Evolutionary conservation across 1,140 invertebrate genomes (phyloP).

Genomic region (Aporrectodea caliginosa): DNA sequence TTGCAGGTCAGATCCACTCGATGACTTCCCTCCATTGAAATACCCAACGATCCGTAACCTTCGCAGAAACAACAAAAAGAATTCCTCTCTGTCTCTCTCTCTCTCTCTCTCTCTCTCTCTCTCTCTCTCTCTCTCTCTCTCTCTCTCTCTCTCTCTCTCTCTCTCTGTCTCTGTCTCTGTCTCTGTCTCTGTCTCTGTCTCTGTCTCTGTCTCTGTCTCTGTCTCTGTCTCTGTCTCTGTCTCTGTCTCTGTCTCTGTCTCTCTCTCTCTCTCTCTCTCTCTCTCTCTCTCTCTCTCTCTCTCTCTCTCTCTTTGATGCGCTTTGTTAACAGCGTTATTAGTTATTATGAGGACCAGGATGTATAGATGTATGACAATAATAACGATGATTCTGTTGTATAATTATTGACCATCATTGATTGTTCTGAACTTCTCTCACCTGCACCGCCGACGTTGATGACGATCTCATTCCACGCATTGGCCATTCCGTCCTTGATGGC

Average conservation of each 20-base stretch:
- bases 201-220: too few species aligned
- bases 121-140: neutral
- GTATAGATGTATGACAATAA: too few species aligned
- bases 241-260: too few species aligned
- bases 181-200: too few species aligned
- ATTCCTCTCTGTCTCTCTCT: neutral
- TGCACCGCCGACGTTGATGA: slow-evolving; percentile 90
- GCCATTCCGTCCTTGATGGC: slow-evolving; percentile 79
- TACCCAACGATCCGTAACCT: slow-evolving; percentile 85
- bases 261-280: neutral
- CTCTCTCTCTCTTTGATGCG: too few species aligned
- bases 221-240: too few species aligned
- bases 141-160: slow-evolving; percentile 1
- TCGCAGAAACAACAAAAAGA: slow-evolving; percentile 31
- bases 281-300: neutral
- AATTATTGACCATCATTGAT: neutral
- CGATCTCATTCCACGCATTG: slow-evolving; percentile 80
- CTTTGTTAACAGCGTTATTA: too few species aligned
- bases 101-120: neutral
- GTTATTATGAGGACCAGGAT: too few species aligned
- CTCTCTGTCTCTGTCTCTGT: neutral
- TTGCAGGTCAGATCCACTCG: slow-evolving; percentile 76
- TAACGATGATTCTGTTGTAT: too few species aligned
- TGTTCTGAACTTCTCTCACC: slow-evolving; percentile 61
- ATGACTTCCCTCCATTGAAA: slow-evolving; percentile 86